phyloP scores from a whole-genome alignment of 2,113 vertebrate genomes.

The Gadus chalcogrammus region DNA sequence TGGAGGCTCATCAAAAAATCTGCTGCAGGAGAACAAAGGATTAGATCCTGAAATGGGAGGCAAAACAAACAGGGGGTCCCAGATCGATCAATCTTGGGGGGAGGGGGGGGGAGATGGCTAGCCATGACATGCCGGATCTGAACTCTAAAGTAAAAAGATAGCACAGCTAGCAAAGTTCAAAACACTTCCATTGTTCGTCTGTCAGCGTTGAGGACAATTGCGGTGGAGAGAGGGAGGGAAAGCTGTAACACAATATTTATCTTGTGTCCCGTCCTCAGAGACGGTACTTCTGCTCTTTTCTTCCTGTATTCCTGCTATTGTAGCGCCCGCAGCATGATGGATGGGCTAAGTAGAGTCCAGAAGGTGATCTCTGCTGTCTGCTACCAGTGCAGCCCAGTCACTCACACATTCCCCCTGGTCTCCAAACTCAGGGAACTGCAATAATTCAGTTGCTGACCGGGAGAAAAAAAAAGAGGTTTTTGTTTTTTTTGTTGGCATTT shows the following conservation, averaged over 20 bases:
- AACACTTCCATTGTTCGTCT: slow-evolving; percentile 73
- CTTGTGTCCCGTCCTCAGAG: slow-evolving; percentile 57
- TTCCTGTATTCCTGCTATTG: slow-evolving; percentile 70
- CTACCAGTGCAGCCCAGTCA: slow-evolving; percentile 46
- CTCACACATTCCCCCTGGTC: slow-evolving; percentile 44
- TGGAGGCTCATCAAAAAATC: slow-evolving; percentile 49
- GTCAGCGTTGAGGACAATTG: slow-evolving; percentile 65
- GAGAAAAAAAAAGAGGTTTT: neutral
- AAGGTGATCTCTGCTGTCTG: slow-evolving; percentile 54
- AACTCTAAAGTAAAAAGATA: slow-evolving; percentile 63
- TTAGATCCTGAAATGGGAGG: no score
- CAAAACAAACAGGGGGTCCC: neutral
- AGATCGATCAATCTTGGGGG: slow-evolving; percentile 61
- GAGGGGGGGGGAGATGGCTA: slow-evolving; percentile 33
- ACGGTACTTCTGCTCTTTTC: slow-evolving; percentile 48
- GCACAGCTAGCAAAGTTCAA: slow-evolving; percentile 64
- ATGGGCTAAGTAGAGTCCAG: slow-evolving; percentile 51
- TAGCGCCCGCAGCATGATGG: slow-evolving; percentile 51
- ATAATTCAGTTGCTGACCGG: slow-evolving; percentile 60
- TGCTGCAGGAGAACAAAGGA: slow-evolving; percentile 49
- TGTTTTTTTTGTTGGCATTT: slow-evolving; percentile 9
- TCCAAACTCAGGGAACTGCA: slow-evolving; percentile 42
- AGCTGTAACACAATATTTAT: slow-evolving; percentile 70
- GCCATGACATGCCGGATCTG: slow-evolving; percentile 58
- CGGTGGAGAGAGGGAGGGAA: slow-evolving; percentile 45